Base-by-base conservation (phyloP, 2,113 vertebrate genomes). In the Anhinga rufa region DNA sequence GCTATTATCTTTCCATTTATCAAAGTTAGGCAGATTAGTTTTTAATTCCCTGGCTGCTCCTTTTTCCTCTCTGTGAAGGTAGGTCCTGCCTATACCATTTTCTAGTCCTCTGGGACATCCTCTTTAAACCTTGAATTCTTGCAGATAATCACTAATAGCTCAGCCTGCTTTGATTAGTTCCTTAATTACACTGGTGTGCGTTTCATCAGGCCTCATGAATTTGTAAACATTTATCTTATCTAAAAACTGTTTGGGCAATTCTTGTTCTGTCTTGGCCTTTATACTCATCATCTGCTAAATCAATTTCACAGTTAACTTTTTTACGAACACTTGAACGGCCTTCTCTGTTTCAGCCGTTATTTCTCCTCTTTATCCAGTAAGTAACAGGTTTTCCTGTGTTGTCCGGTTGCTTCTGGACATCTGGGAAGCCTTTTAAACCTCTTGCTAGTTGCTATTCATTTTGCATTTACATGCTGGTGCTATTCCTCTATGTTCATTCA, bases 1-100 rank as follows among this genome's bases (percentile, higher is more conserved):
- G 92, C 38, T 71, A 51, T 81, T 94, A 93, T 96, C 82, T 93
- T 80, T 83, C 64, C 7, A 86, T 94, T 93, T 94, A 96, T 92
- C 86, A 55, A 86, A 88, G 34, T 86, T 74, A 95, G 51, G 54
- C 42, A 82, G 79, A 94, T 88, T 78, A 90, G 25, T 78, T 81
- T 93, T 90, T 42, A 86, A 83, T 86, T 78, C 86, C 32, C 60
- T 94, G 72, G n/a, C 82, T 95, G 51, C 55, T 86, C 58, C 85
- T 81, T 88, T 93, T 95, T 93, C 85, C 82, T 88, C 79, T 86
- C n/a, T 51, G 7, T 42, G 60, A 54, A 90, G 71, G 65, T 17
- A 81, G 11, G 20, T 64, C 38, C 64, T 70, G 14, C 64, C 77
- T 88, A 51, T 82, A 58, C 36, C 9, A 3, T 92, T 92, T 91